Evolutionary conservation across 2,113 vertebrate species (phyloP), one percentile per base, ranked within the genome.

Genomic region (Myrmecophaga tridactyla): DNA sequence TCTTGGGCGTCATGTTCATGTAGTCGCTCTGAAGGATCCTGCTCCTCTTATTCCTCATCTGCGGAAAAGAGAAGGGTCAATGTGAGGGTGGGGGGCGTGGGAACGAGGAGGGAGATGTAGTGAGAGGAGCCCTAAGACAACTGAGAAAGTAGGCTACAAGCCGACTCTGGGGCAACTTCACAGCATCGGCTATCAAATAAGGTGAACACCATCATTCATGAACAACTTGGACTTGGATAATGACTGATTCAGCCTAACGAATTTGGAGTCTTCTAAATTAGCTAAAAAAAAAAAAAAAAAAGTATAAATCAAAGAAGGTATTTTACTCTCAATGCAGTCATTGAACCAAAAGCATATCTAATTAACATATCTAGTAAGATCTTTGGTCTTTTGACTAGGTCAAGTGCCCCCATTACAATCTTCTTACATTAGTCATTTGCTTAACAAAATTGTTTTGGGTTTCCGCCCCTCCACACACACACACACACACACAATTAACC

Each of bases 1-100:
- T 94, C 88, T 98, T 97, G 3, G 98, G 98, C 0, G 97, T 98
- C 98, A 99, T 99, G 95, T 99, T 99, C 97, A 98, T 98, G 96
- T 99, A 99, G 96, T 99, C 98, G 0, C 98, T 99, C 81, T 98
- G 98, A 78, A 97, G 97, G 82, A 97, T 98, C n/a, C 86, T 92
- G 2, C 13, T 98, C 87, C 83, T 98, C 78, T 95, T 98, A 78
- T 29, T 97, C 90, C 97, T 98, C 31, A 95, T 94, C 98, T 99
- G 96, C 70, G 48, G 29, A 73, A 67, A 53, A 76, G 29, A 91
- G 70, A 83, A 63, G 69, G 62, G 65, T 95, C 43, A 60, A 10
- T 65, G 56, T 58, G 67, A n/a, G n/a, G n/a, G n/a, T n/a, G 31
- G 92, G 15, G 46, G 27, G 9, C 27, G 34, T 1, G 6, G 41